Evolutionary conservation across 2,797 vertebrate species (phyloP).

Genomic region (Pangasius krempfi): DNA sequence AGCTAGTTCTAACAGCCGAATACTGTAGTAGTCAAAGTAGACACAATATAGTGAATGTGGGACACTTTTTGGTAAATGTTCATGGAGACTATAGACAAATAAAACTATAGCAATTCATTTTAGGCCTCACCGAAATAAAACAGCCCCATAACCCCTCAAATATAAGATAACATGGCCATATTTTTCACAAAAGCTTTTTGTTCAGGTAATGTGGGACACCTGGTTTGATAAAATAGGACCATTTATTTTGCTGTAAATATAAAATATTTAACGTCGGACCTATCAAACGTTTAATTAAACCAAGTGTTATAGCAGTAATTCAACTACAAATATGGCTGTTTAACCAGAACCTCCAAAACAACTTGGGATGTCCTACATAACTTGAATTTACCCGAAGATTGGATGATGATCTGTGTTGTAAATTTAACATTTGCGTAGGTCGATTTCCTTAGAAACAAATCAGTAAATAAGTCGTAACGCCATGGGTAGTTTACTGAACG

Average conservation of each 20-base stretch:
- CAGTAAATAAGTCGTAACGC: constrained; percentile 15
- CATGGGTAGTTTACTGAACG: constrained; percentile 30
- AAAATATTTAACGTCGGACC: background rate
- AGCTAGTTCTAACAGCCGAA: background rate
- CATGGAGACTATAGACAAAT: background rate
- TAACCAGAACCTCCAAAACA: background rate
- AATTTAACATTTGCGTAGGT: constrained; percentile 6
- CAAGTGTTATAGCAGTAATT: background rate
- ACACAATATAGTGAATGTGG: background rate
- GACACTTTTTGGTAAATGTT: background rate
- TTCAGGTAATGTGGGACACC: background rate
- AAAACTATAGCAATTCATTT: background rate
- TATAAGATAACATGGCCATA: background rate
- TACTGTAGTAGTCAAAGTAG: background rate
- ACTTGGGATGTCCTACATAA: background rate
- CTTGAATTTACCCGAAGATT: background rate
- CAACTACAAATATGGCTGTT: background rate
- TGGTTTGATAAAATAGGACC: background rate
- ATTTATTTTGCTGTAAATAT: background rate
- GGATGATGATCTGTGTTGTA: constrained; percentile 14
- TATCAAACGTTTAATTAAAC: background rate
- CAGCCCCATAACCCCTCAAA: background rate
- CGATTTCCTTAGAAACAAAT: background rate
- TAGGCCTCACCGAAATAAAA: background rate
- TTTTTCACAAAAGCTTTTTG: background rate